phyloP scores from a whole-genome alignment of 2,797 vertebrate species.

The Pseudochirops corinnae region DNA sequence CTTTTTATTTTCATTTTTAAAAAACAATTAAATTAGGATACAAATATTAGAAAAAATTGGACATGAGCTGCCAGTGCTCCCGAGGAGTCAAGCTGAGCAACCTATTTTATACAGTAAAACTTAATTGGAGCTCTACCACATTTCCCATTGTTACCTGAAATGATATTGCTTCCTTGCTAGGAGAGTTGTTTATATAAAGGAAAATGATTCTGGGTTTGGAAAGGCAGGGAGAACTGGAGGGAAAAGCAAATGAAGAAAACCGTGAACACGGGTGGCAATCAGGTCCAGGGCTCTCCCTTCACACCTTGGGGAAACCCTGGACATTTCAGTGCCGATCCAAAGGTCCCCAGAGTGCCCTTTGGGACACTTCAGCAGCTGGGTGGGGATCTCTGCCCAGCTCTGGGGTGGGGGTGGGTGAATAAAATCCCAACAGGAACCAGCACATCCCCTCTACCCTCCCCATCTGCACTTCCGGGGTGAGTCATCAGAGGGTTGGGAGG shows the following conservation, averaged over 20 bases:
- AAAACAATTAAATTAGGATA: constrained; percentile 89
- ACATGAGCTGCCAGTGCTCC: constrained; percentile 75
- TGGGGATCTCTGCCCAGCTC: neutral
- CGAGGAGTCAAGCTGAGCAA: constrained; percentile 64
- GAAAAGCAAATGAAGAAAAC: neutral
- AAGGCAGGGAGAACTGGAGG: neutral
- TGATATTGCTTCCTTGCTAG: constrained; percentile 79
- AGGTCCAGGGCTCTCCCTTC: neutral
- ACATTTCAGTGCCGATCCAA: neutral
- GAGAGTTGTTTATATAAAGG: constrained; percentile 54
- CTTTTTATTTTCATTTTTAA: constrained; percentile 81
- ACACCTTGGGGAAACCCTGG: neutral
- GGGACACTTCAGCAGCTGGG: neutral
- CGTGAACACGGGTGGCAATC: neutral
- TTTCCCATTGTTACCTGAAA: constrained; percentile 75
- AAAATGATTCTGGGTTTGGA: constrained; percentile 22
- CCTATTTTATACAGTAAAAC: constrained; percentile 74
- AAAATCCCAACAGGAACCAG: constrained; percentile 8
- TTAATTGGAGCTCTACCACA: constrained; percentile 72
- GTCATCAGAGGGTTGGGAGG: constrained; percentile 16
- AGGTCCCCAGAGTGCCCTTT: neutral
- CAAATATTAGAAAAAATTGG: constrained; percentile 84
- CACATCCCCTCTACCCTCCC: constrained; percentile 7
- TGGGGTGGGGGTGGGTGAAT: rapidly evolving
- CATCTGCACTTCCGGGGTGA: neutral